These are phyloP conservation scores for Sebastes elongatus DNA, from an alignment of 2,797 vertebrate species.

Conservation along the genomic window DNA sequence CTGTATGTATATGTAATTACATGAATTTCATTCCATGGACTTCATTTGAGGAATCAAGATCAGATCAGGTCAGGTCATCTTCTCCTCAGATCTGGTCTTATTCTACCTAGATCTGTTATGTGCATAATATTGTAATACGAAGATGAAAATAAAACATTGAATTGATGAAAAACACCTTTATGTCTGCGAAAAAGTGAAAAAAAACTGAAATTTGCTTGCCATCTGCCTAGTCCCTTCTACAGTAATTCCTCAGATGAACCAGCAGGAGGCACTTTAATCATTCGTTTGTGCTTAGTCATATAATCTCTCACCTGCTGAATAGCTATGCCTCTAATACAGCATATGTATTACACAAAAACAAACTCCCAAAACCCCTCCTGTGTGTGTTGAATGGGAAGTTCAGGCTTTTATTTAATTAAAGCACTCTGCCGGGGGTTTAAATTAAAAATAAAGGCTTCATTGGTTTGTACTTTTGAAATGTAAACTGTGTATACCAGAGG, in stretches of 20 bases:
- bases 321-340: not conserved
- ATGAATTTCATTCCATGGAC: too few species aligned
- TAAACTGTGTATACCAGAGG: not conserved
- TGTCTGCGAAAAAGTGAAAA: too few species aligned
- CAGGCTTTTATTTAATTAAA: slow-evolving; percentile 9
- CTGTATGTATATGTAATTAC: too few species aligned
- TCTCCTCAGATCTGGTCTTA: too few species aligned
- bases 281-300: not conserved
- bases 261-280: slow-evolving; percentile 42
- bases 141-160: too few species aligned
- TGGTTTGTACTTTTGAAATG: not conserved
- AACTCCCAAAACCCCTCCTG: not conserved
- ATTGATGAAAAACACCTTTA: too few species aligned
- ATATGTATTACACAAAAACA: not conserved
- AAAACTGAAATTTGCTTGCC: too few species aligned
- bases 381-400: not conserved
- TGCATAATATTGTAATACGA: too few species aligned
- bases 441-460: slow-evolving; percentile 10
- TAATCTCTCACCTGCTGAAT: not conserved
- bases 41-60: too few species aligned
- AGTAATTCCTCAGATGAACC: not conserved
- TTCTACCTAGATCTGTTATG: too few species aligned
- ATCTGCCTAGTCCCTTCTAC: not conserved
- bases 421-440: not conserved
- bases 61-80: too few species aligned